Evolutionary conservation across 2,113 vertebrate species (phyloP), one percentile per base, ranked within the genome.

Genomic region (Microtus oregoni): DNA sequence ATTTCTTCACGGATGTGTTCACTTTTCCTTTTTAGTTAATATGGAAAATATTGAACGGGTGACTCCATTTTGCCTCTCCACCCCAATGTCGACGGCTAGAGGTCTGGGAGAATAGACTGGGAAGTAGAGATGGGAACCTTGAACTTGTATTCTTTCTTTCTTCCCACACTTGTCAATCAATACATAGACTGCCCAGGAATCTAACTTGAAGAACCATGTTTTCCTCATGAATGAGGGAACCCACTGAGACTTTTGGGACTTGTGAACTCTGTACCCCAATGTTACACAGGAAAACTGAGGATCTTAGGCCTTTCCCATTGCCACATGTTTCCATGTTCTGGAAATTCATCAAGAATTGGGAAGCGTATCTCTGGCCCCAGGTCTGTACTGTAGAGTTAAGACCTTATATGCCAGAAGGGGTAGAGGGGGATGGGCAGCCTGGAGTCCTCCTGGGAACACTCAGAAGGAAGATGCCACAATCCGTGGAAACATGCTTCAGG

Each of bases 401-500:
- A 83, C 14, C 32, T 88, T 78, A 41, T 35, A n/a, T 70, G 47
- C 55, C 67, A 58, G 82, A 77, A 19, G 1, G 6, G 32, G 2
- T 1, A 19, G 3, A 0, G 13, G 22, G n/a, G 12, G 28, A 2
- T 24, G 28, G 52, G 41, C 85, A 52, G 44, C 85, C 44, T 3
- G 63, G 38, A 28, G 7, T 41, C 78, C 75, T 95, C 30, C 20
- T 6, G 44, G 32, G 38, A 83, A 79, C 8, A 12, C 41, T 75
- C 61, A 70, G 61, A 95, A 89, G 55, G 89, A 90, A 94, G 92
- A 86, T 22, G 52, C 77, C 41, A 47, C 19, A 72, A 77, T 83
- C 22, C 77, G 88, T 92, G 94, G 79, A 93, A 94, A 94, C 32
- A 41, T 15, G 17, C 89, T 96, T 89, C 82, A 44, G 12, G 26